Evolutionary conservation across 2,797 vertebrate genomes (phyloP), one percentile per base, ranked within the genome.

Genomic region (Protosalanx chinensis): DNA sequence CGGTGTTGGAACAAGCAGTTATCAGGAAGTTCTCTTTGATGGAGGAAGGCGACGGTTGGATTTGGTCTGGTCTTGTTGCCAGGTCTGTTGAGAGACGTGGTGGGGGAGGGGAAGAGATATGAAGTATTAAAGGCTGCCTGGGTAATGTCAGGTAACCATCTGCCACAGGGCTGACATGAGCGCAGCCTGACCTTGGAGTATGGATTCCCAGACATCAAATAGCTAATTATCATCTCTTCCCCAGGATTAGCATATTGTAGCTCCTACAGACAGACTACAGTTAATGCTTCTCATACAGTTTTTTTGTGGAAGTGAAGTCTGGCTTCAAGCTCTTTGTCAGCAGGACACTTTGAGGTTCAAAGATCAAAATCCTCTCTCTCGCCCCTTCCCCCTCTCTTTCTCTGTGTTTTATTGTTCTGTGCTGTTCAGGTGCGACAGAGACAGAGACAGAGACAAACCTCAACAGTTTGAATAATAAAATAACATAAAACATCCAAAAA

Each of bases 111-210:
- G 51, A n/a, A 16, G 51, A 16, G 67, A 84, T 88, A 79, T 85
- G 77, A 84, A 87, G 85, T 82, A 81, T 86, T 86, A 87, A 86
- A 84, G 76, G 70, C 79, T 85, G 79, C 77, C 77, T 82, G 75
- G 74, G 81, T 87, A 79, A 90, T 87, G 85, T 90, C 87, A 88
- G 89, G 87, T 90, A 88, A 85, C 87, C 86, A 89, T 88, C 85
- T 88, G 88, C 87, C 86, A 83, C 53, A 67, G 57, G 77, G 68
- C 75, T 79, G 76, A 81, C 84, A 81, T 72, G 70, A 62, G 75
- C 68, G 20, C 84, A 32, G 76, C 78, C 76, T 91, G 89, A 90
- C 87, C 88, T 88, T 92, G 87, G 81, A 80, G 84, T 83, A 77
- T 78, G 75, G 80, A 80, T 51, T 81, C 72, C 72, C 74, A 80